Evolutionary conservation across 2,797 vertebrate genomes (phyloP).

Genomic region (Xenopus petersii): DNA sequence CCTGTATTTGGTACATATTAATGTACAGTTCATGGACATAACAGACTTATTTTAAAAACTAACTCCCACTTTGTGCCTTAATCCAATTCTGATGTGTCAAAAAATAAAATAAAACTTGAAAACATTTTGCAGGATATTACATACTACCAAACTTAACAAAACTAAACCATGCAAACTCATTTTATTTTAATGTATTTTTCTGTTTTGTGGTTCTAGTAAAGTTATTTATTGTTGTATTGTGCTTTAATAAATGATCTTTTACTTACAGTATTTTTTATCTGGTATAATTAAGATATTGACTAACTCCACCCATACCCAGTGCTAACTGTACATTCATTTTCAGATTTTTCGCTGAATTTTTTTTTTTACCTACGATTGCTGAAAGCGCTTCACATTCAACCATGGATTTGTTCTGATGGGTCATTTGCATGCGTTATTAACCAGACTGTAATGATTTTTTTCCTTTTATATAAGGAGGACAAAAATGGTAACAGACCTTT

Average conservation of each 20-base stretch:
- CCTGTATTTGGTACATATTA: slow-evolving; percentile 52
- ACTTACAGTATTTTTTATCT: background rate
- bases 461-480: too few species aligned
- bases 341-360: too few species aligned
- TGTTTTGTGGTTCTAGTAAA: slow-evolving; percentile 12
- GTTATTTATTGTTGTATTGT: slow-evolving; percentile 42
- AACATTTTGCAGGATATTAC: background rate
- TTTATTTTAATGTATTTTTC: background rate
- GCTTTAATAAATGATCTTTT: slow-evolving; percentile 32
- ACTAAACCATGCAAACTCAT: background rate
- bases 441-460: too few species aligned
- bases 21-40: slow-evolving; percentile 42
- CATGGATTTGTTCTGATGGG: too few species aligned
- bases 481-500: too few species aligned
- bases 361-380: too few species aligned
- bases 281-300: background rate
- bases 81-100: slow-evolving; percentile 18
- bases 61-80: slow-evolving; percentile 40
- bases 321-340: too few species aligned
- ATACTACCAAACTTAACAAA: slow-evolving; percentile 1
- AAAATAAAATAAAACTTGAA: slow-evolving; percentile 24
- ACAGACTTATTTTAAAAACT: slow-evolving; percentile 30
- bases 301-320: too few species aligned
- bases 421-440: too few species aligned
- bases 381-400: too few species aligned